Evolutionary conservation across 2,888 invertebrate genomes (phyloP).

Genomic region (Philhelius pedissequus): DNA sequence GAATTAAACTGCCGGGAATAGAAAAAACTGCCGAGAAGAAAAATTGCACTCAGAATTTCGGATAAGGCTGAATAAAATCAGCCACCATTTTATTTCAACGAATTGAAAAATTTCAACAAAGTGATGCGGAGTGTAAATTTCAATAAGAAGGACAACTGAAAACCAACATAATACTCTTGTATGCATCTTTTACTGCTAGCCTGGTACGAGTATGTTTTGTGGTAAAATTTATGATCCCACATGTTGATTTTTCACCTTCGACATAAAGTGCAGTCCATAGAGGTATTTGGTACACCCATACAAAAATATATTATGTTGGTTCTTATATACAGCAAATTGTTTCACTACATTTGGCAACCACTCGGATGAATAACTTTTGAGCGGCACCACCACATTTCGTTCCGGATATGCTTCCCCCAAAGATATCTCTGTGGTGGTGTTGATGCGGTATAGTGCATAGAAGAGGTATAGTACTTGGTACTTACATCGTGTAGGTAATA

Average conservation of each 20-base stretch:
- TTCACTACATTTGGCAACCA: slow-evolving; percentile 49
- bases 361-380: slow-evolving; percentile 53
- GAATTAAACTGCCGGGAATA: too few relatives aligned
- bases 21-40: too few relatives aligned
- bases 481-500: neutral
- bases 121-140: neutral
- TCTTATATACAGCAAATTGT: slow-evolving; percentile 28
- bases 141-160: neutral
- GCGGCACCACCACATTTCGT: slow-evolving; percentile 8
- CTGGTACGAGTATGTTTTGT: slow-evolving; percentile 10
- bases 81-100: too few relatives aligned
- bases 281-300: slow-evolving; percentile 7
- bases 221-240: slow-evolving; percentile 51
- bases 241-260: slow-evolving; percentile 61
- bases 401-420: slow-evolving; percentile 14
- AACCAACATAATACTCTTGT: neutral
- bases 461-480: neutral
- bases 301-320: neutral
- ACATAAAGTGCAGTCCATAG: slow-evolving; percentile 39
- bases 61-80: too few relatives aligned
- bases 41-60: too few relatives aligned
- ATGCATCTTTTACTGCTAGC: neutral
- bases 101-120: neutral
- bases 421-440: slow-evolving; percentile 10
- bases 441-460: neutral